phyloP scores from a whole-genome alignment of 2,888 invertebrate species.

The Epsilonema sp. region DNA sequence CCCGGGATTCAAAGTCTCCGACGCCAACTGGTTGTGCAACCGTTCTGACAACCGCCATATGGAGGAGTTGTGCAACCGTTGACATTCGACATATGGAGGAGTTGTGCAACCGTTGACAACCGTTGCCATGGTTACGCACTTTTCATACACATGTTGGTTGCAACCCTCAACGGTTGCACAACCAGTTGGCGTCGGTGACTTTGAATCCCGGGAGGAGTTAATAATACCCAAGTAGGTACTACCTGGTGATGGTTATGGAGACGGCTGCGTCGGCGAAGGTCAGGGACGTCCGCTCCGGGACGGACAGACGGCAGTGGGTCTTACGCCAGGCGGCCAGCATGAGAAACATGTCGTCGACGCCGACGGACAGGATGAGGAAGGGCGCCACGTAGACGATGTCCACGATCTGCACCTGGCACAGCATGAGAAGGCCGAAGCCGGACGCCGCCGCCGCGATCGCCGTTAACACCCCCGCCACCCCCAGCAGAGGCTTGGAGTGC shows the following conservation, averaged over 20 bases:
- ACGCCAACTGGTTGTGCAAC: no score
- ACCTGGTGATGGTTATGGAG: conserved; percentile 68
- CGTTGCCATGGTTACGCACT: no score
- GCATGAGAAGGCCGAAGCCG: conserved; percentile 71
- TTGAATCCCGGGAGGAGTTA: no score
- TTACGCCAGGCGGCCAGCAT: conserved; percentile 83
- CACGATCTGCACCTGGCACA: conserved; percentile 71
- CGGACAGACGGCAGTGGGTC: conserved; percentile 42
- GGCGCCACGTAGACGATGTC: conserved; percentile 82
- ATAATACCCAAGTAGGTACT: no score
- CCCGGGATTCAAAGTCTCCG: no score
- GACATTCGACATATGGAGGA: no score
- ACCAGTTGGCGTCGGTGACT: no score
- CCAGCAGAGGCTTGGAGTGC: conserved; percentile 67
- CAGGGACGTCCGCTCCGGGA: conserved; percentile 61
- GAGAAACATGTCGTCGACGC: conserved; percentile 83
- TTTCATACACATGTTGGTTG: no score
- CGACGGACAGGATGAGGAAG: conserved; percentile 82
- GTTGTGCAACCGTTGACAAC: no score
- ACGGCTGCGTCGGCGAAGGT: conserved; percentile 75
- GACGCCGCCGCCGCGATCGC: conserved; percentile 59
- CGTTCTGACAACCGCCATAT: no score
- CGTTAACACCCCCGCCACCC: conserved; percentile 64
- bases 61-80: no score
- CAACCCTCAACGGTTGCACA: no score